phyloP scores from a whole-genome alignment of 2,888 invertebrate genomes.

The Portevinia maculata region DNA sequence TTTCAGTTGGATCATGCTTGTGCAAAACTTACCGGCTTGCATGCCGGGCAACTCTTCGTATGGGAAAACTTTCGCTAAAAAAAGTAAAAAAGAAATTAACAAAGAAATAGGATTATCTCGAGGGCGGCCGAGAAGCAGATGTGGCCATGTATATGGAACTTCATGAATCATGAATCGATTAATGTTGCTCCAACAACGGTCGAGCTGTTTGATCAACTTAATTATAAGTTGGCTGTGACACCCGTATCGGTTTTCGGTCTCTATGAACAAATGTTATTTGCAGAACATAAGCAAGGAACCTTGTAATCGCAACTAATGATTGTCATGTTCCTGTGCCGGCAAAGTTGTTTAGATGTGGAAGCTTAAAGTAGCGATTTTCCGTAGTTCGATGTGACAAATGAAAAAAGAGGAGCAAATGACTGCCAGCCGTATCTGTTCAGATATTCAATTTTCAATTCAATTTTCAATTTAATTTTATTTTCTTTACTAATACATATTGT shows the following conservation, averaged over 20 bases:
- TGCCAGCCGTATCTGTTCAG: no score
- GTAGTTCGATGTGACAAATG: no score
- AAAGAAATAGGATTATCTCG: background rate
- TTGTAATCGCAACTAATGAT: no score
- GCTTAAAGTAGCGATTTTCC: no score
- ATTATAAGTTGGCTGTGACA: constrained; percentile 8
- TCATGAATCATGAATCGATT: constrained; percentile 27
- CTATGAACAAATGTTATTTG: background rate
- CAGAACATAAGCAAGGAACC: no score
- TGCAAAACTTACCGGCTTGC: constrained; percentile 1
- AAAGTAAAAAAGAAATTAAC: constrained; percentile 30
- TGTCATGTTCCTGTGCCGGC: no score
- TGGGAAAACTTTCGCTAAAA: constrained; percentile 6
- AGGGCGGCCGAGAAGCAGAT: background rate
- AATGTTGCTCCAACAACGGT: constrained; percentile 13
- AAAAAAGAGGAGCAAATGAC: no score
- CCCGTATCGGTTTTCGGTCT: background rate
- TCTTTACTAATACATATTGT: no score
- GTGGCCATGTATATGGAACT: constrained; percentile 7
- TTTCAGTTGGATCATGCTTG: constrained; percentile 1
- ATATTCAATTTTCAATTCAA: no score
- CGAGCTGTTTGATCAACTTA: constrained; percentile 1
- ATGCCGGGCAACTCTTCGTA: background rate
- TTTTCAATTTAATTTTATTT: no score
- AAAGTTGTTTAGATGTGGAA: no score